phyloP scores from a whole-genome alignment of 2,888 invertebrate genomes.

The Glyphotaelius pellucidus region DNA sequence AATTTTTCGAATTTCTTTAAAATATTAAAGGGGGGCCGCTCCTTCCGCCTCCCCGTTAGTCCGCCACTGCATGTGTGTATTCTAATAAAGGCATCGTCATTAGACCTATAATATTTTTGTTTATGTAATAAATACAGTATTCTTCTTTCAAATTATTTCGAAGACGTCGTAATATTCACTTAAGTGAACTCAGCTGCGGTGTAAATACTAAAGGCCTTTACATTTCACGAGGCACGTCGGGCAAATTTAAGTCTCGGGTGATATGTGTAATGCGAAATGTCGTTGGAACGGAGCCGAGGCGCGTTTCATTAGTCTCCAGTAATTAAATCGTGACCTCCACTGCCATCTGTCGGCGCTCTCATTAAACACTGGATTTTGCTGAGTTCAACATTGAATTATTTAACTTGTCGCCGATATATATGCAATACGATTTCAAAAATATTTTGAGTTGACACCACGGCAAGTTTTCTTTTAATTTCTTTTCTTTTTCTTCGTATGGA shows the following conservation, averaged over 20 bases:
- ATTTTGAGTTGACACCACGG: not conserved
- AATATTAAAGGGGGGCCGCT: no score
- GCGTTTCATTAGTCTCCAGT: conserved; percentile 13
- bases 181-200: not conserved
- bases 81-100: no score
- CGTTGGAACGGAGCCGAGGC: not conserved
- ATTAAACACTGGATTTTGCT: not conserved
- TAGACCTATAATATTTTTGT: no score
- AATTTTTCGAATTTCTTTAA: no score
- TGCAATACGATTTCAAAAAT: not conserved
- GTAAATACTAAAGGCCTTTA: not conserved
- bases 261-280: conserved; percentile 13
- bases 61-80: no score
- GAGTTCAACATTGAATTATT: not conserved
- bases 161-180: not conserved
- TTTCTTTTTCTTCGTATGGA: no score
- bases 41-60: no score
- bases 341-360: conserved; percentile 6
- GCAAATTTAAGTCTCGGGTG: not conserved
- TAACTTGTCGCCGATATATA: not conserved
- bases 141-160: not conserved
- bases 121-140: not conserved
- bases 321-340: conserved; percentile 34
- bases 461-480: not conserved
- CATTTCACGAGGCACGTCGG: not conserved